Conservation (phyloP, 2,113 vertebrate species). For the Xyliphius kryptos region DNA sequence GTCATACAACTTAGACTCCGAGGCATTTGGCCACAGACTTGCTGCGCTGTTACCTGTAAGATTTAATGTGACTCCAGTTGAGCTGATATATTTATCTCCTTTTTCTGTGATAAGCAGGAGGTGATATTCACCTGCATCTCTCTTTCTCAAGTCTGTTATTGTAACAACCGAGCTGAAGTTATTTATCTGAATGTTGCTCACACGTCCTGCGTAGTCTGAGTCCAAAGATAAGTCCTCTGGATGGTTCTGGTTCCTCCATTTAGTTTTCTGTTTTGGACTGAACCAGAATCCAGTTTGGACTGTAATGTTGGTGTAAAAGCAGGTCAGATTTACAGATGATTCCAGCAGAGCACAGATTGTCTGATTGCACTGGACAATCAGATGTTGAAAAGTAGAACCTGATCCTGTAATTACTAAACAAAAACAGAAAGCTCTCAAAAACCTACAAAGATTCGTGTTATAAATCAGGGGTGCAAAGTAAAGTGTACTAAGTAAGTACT, state of each 20-base stretch:
- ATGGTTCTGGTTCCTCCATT: constrained; percentile 23
- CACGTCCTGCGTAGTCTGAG: constrained; percentile 32
- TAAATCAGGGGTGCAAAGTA: too few relatives aligned
- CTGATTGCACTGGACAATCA: neutral
- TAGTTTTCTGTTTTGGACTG: constrained; percentile 24
- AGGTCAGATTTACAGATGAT: neutral
- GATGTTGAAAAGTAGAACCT: neutral
- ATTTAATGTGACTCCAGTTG: constrained; percentile 11
- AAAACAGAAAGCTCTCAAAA: too few relatives aligned
- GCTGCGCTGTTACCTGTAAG: constrained; percentile 19
- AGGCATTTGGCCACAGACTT: neutral
- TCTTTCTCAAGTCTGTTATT: too few relatives aligned
- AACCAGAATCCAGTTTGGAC: constrained; percentile 27
- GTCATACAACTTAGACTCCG: neutral
- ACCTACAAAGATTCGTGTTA: too few relatives aligned
- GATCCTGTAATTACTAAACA: neutral
- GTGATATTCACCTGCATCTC: constrained; percentile 2
- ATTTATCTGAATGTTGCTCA: neutral
- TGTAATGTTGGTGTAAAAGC: constrained; percentile 4
- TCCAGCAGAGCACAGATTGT: constrained; percentile 30
- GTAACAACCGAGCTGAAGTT: too few relatives aligned
- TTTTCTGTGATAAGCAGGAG: constrained; percentile 27
- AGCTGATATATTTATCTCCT: constrained; percentile 10
- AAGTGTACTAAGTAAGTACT: too few relatives aligned
- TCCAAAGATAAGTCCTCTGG: constrained; percentile 37